These are phyloP conservation scores for Acheta domesticus DNA, from an alignment of 2,888 invertebrate genomes.

Conservation along the genomic window DNA sequence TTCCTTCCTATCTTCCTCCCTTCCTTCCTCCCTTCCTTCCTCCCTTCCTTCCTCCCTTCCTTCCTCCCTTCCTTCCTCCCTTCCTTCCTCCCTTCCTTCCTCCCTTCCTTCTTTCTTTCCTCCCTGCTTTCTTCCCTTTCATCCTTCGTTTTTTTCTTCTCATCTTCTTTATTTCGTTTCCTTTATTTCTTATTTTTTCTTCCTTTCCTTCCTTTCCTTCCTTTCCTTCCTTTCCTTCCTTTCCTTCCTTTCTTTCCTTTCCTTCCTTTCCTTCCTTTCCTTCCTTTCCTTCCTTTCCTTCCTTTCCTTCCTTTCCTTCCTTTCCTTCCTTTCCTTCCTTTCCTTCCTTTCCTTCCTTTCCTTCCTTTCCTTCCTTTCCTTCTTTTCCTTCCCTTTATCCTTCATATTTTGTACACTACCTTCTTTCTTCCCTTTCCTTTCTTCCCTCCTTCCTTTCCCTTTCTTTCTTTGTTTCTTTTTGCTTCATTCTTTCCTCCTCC, in stretches of 20 bases:
- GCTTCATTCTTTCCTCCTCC: conserved; percentile 28
- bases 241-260: too few relatives aligned
- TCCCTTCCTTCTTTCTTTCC: background rate
- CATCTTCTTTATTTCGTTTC: too few relatives aligned
- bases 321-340: background rate
- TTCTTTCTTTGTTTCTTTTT: conserved; percentile 24
- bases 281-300: background rate
- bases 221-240: too few relatives aligned
- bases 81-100: background rate
- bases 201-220: too few relatives aligned
- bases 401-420: too few relatives aligned
- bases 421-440: too few relatives aligned
- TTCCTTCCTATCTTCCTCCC: conserved; percentile 19
- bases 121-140: conserved; percentile 22
- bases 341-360: conserved; percentile 23
- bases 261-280: background rate
- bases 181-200: too few relatives aligned
- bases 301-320: background rate
- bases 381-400: too few relatives aligned
- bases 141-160: conserved; percentile 23
- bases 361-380: conserved; percentile 21
- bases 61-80: background rate
- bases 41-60: background rate
- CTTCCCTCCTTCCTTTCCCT: too few relatives aligned
- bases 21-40: too few relatives aligned